Evolutionary conservation across 2,113 vertebrate genomes (phyloP), one percentile per base, ranked within the genome.

Genomic region (Pardalotus punctatus): DNA sequence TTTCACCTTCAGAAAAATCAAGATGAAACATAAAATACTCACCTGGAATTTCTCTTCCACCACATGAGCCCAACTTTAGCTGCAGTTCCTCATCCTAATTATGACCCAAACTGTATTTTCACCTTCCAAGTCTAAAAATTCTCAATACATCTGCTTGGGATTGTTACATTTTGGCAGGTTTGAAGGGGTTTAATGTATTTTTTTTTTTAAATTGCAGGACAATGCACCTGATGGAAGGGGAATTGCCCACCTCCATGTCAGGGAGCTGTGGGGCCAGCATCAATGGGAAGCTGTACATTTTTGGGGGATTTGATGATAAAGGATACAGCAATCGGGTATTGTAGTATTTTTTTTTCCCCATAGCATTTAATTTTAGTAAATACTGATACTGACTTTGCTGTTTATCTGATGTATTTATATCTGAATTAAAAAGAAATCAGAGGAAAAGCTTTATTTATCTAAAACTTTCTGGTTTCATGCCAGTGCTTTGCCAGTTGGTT

Each of bases 301-400:
- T 99, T 97, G 99, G 99, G 96, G 99, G 99, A 86, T 99, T 99
- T 97, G 98, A 99, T 97, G 98, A 99, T 87, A 98, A 98, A 95
- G 99, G 99, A 95, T 99, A 99, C 97, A 99, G 99, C 72, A 99
- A 99, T 91, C 97, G 98, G 98, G 99, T 99, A 97, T 97, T 95
- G 76, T 35, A 35, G 64, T 43, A n/a, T 70, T 94, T 96, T 74
- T 92, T 79, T 92, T 79, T 6, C 0, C 6, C n/a, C 61, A 45
- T 48, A 50, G 47, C 5, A 21, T 5, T 79, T 22, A 23, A 19
- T 86, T 90, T 36, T 45, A 81, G 25, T 61, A 13, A 66, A 7
- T 18, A 36, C 20, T 42, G 47, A 42, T 65, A 17, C 61, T 67
- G 79, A 77, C 23, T 23, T 91, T 42, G 60, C 19, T 80, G 15